These are phyloP conservation scores for Unio delphinus DNA, from an alignment of 2,888 invertebrate genomes.

Conservation along the genomic window DNA sequence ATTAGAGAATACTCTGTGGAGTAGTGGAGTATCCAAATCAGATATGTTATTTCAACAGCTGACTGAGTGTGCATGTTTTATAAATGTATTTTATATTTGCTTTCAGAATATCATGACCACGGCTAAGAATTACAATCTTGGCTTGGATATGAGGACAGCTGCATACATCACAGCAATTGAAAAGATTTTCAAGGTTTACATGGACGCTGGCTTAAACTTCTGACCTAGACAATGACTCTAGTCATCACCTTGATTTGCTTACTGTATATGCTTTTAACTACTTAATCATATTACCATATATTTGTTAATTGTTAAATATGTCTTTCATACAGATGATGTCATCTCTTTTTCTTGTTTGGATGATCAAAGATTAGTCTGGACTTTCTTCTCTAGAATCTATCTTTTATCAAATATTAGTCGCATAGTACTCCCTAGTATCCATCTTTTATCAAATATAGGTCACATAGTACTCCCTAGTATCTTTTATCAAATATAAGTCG, in stretches of 20 bases:
- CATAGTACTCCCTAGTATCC: too few relatives aligned
- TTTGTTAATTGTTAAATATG: too few relatives aligned
- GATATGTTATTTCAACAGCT: not conserved
- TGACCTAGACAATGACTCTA: constrained; percentile 63
- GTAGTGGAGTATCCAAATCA: not conserved
- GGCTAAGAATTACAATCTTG: constrained; percentile 91
- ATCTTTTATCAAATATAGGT: too few relatives aligned
- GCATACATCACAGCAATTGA: constrained; percentile 96
- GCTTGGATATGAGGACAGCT: constrained; percentile 94
- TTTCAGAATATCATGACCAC: constrained; percentile 92
- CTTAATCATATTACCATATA: too few relatives aligned
- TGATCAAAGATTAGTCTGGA: too few relatives aligned
- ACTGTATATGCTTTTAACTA: too few relatives aligned
- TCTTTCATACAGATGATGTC: too few relatives aligned
- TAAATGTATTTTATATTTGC: constrained; percentile 4
- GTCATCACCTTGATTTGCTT: not conserved
- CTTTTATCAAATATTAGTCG: too few relatives aligned
- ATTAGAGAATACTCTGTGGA: not conserved
- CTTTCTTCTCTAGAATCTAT: too few relatives aligned
- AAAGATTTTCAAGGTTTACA: constrained; percentile 95
- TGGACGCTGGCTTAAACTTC: constrained; percentile 95
- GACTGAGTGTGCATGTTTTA: not conserved
- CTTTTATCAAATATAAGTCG: too few relatives aligned
- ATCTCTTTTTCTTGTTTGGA: too few relatives aligned
- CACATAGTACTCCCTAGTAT: too few relatives aligned